Evolutionary conservation across 23 tunicate genomes (phyloP), one percentile per base, ranked within the genome.

Genomic region (Diplosoma virens): DNA sequence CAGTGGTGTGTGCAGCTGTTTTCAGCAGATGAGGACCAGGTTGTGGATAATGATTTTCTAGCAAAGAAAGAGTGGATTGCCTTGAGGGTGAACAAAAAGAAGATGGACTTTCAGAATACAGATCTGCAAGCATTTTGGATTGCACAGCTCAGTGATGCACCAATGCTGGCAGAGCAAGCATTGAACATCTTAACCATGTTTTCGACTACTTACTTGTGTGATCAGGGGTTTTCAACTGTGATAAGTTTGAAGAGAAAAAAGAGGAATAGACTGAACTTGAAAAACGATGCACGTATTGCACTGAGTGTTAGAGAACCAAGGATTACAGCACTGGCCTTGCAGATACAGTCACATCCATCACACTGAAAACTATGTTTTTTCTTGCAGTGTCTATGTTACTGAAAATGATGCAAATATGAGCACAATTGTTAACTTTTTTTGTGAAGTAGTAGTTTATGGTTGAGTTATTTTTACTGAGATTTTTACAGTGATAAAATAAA

Each of bases 121-220:
- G 70, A 28, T 63, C 70, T 63, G 33, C 70, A 63, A 30, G 70
- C 70, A 7, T 63, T 27, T 16, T 45, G 52, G 52, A 16, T 45
- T 45, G 52, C 52, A 45, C 11, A 11, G 16, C 52, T 45, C 52
- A 63, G 35, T n/a, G 20, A 63, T 29, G 70, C 70, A 63, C 70
- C 70, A 63, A 63, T 35, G 29, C 70, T 63, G 35, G 70, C 70
- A 30, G 70, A 63, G 70, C 70, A 28, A 63, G 70, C 70, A n/a
- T 63, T 63, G 70, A 63, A 63, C 35, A 63, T 63, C 20, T 63
- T 63, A 35, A 63, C 14, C 6, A 26, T 35, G 20, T 63, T 63
- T 30, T 63, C 70, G 16, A 25, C 70, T 63, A 63, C 70, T 63
- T 63, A 63, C 35, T 63, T 9, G 64, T 56, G 64, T 56, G 22